phyloP scores from a whole-genome alignment of 2,888 invertebrate genomes.

The Rhabditophanes sp. region DNA sequence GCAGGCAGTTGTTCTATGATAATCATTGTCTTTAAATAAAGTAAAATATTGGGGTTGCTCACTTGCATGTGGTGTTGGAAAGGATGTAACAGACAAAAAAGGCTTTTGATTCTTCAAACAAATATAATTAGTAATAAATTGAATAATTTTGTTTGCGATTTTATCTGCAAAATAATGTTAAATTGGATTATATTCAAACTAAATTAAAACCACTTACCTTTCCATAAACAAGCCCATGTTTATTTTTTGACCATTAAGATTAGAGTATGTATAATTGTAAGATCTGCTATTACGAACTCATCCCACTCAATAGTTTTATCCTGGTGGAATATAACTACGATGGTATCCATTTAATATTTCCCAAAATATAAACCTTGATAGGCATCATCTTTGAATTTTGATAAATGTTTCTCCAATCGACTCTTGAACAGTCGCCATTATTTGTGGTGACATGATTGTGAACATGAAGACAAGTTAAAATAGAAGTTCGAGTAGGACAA shows the following conservation, averaged over 20 bases:
- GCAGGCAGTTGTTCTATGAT: constrained; percentile 88
- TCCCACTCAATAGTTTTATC: constrained; percentile 74
- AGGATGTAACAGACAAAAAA: constrained; percentile 79
- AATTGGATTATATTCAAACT: constrained; percentile 1
- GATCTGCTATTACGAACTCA: constrained; percentile 79
- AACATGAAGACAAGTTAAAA: constrained; percentile 77
- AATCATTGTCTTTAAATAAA: constrained; percentile 81
- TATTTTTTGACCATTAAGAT: constrained; percentile 86
- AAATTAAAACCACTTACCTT: constrained; percentile 49
- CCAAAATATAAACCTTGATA: constrained; percentile 71
- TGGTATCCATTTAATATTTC: constrained; percentile 75
- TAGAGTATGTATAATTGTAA: constrained; percentile 74
- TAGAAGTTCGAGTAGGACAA: constrained; percentile 81
- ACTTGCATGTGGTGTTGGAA: constrained; percentile 91
- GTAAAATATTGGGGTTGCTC: constrained; percentile 90
- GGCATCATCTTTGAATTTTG: constrained; percentile 49
- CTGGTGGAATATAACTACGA: constrained; percentile 52
- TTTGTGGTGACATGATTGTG: constrained; percentile 94
- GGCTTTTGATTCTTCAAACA: constrained; percentile 49
- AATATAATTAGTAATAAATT: constrained; percentile 58
- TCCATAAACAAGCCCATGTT: constrained; percentile 77
- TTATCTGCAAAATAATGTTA: constrained; percentile 82
- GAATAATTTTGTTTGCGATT: constrained; percentile 83
- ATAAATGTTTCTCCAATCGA: constrained; percentile 58
- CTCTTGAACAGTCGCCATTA: constrained; percentile 90